Evolutionary conservation across 2,888 invertebrate genomes (phyloP).

Genomic region (Lasioglossum marginatum): DNA sequence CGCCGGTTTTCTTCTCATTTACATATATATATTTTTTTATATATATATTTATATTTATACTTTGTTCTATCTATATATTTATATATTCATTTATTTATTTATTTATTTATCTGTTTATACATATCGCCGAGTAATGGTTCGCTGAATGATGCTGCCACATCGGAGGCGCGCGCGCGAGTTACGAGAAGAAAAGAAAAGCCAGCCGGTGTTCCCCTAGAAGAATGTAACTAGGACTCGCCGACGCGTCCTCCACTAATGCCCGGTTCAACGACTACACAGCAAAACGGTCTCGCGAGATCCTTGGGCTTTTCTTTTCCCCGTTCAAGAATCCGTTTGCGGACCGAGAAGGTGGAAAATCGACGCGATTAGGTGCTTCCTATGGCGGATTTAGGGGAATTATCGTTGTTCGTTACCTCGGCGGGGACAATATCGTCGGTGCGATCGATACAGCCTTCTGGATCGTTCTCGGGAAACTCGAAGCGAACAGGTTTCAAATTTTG

Average conservation of each 20-base stretch:
- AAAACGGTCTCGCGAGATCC: background rate
- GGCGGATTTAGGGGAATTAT: background rate
- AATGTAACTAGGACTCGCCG: background rate
- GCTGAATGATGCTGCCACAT: slow-evolving; percentile 33
- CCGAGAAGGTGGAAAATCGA: background rate
- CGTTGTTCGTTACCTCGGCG: background rate
- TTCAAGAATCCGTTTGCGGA: background rate
- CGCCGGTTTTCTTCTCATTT: slow-evolving; percentile 62
- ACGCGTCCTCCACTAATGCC: background rate
- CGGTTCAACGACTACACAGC: background rate
- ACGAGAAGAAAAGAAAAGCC: background rate
- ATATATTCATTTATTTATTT: slow-evolving; percentile 63
- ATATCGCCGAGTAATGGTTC: slow-evolving; percentile 57
- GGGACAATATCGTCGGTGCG: background rate
- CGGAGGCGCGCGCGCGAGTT: slow-evolving; percentile 13
- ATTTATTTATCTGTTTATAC: slow-evolving; percentile 61
- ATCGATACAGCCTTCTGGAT: too few species aligned
- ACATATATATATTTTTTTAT: slow-evolving; percentile 54
- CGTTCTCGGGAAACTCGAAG: background rate
- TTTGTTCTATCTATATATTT: slow-evolving; percentile 49
- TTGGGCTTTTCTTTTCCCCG: background rate
- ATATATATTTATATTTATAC: slow-evolving; percentile 57
- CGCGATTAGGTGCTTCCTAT: background rate
- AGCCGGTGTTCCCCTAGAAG: background rate
- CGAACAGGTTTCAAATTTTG: background rate